Evolutionary conservation across 2,797 vertebrate species (phyloP).

Genomic region (Rhinichthys osculus): DNA sequence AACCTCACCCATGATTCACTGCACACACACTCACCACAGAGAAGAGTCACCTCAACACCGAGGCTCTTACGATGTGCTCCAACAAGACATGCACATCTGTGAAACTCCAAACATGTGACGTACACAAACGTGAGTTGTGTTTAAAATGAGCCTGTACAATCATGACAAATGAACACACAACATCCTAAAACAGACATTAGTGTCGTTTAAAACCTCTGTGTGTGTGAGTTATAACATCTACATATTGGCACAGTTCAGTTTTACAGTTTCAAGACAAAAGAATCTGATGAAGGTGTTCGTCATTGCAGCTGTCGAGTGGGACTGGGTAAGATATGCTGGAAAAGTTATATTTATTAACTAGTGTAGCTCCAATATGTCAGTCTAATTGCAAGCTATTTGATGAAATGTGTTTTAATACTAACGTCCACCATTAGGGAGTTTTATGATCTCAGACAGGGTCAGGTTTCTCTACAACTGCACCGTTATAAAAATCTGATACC

Average conservation of each 20-base stretch:
- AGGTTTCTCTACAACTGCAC: background rate
- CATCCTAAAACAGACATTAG: background rate
- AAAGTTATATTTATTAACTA: background rate
- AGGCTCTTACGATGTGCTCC: background rate
- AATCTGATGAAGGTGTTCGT: background rate
- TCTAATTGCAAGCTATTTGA: background rate
- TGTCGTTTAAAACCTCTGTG: background rate
- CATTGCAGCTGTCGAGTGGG: background rate
- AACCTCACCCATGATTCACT: background rate
- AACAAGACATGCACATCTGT: background rate
- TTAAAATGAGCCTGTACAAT: slow-evolving; percentile 12
- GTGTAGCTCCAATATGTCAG: background rate
- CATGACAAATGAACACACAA: background rate
- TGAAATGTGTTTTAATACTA: background rate
- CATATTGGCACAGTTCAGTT: background rate
- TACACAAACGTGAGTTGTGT: background rate
- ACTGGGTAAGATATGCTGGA: background rate
- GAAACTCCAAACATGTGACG: background rate
- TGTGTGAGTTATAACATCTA: background rate
- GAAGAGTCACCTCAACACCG: background rate
- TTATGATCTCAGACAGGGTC: background rate
- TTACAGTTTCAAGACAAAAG: background rate
- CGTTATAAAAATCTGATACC: background rate
- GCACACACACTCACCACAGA: background rate
- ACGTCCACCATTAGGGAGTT: background rate